Conservation (phyloP, 1,140 invertebrate species). For the Ceratitis capitata region DNA sequence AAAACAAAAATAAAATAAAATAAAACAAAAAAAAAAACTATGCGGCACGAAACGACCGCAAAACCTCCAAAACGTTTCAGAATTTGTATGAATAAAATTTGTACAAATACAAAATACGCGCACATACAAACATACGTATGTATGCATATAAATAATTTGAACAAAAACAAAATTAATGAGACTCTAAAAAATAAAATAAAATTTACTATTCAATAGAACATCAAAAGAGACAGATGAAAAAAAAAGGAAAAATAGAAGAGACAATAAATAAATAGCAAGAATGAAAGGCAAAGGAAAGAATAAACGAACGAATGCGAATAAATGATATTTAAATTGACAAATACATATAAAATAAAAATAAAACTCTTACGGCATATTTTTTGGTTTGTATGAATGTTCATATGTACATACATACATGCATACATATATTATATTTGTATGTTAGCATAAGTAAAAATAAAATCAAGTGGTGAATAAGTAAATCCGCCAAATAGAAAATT, state of each 20-base stretch:
- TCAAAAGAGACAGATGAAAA: neutral
- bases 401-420: neutral
- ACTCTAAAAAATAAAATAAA: neutral
- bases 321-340: neutral
- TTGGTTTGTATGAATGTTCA: no score
- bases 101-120: neutral
- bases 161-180: neutral
- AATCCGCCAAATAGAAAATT: neutral
- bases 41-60: slow-evolving; percentile 23
- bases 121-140: neutral
- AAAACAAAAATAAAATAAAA: neutral
- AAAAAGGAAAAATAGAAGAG: neutral
- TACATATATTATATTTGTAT: neutral
- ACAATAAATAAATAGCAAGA: neutral
- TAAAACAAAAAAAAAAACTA: neutral
- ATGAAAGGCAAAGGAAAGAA: neutral
- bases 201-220: neutral
- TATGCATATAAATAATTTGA: neutral
- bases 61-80: slow-evolving; percentile 1
- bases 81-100: neutral
- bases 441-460: neutral
- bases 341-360: neutral
- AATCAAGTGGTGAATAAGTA: slow-evolving; percentile 31
- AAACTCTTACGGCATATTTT: neutral
- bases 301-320: neutral